A percentile compares a stretch with the other conserved stretches of the same genome.
phyloP scores from a whole-genome alignment of 1,140 invertebrate genomes.

The Onthophagus taurus region DNA sequence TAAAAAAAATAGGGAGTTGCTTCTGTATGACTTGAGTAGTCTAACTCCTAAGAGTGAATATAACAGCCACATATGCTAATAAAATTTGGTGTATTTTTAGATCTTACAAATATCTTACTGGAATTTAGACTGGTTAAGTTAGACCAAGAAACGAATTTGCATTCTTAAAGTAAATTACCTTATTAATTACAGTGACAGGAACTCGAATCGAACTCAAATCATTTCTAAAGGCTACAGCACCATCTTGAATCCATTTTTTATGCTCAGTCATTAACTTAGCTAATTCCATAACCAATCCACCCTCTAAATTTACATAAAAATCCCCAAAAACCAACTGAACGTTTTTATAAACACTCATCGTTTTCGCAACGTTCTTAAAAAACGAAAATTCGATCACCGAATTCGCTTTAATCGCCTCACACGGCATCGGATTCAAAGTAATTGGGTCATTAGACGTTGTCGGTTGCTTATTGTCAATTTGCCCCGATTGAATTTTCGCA shows the following conservation, averaged over 20 bases:
- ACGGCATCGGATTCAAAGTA: slow-evolving; percentile 53
- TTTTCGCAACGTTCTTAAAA: slow-evolving; percentile 41
- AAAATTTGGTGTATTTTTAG: too few relatives aligned
- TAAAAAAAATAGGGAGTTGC: too few relatives aligned
- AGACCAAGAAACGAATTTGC: too few relatives aligned
- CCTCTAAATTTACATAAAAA: slow-evolving; percentile 64
- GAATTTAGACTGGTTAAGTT: too few relatives aligned
- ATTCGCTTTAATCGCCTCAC: slow-evolving; percentile 35
- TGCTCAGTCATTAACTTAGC: slow-evolving; percentile 20
- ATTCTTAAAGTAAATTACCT: too few relatives aligned
- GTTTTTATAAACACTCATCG: slow-evolving; percentile 54
- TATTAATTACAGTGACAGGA: slow-evolving; percentile 16
- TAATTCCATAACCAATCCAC: slow-evolving; percentile 54
- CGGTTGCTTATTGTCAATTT: slow-evolving; percentile 72
- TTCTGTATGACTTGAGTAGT: too few relatives aligned
- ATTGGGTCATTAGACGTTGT: slow-evolving; percentile 71
- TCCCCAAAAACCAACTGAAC: slow-evolving; percentile 62
- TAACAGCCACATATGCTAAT: too few relatives aligned
- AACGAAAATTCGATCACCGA: slow-evolving; percentile 60
- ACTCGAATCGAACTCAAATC: slow-evolving; percentile 27
- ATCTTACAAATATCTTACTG: too few relatives aligned
- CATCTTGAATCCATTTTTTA: slow-evolving; percentile 23
- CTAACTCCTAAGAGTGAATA: too few relatives aligned
- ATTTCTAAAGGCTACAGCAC: slow-evolving; percentile 18
- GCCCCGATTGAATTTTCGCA: slow-evolving; percentile 49